Evolutionary conservation across 2,888 invertebrate genomes (phyloP).

Genomic region (Parnassius glacialis): DNA sequence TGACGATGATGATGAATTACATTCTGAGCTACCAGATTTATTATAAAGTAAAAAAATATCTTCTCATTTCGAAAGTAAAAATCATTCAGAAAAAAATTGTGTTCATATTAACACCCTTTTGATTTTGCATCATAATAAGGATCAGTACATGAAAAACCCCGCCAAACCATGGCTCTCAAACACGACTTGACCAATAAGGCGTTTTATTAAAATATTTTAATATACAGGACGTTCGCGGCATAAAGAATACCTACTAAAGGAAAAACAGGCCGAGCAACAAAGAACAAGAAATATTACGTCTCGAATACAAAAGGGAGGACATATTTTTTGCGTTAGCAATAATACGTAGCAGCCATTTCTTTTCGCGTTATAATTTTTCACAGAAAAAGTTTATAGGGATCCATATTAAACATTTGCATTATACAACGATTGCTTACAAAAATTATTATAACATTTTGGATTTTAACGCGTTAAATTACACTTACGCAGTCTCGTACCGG

Average conservation of each 20-base stretch:
- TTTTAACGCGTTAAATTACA: too few relatives aligned
- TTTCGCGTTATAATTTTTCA: conserved; percentile 57
- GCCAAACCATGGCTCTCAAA: conserved; percentile 30
- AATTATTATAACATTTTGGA: too few relatives aligned
- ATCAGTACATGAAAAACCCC: conserved; percentile 13
- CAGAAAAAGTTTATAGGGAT: conserved; percentile 27
- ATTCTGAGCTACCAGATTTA: too few relatives aligned
- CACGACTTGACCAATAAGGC: conserved; percentile 34
- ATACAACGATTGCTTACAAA: too few relatives aligned
- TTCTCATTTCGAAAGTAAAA: background rate
- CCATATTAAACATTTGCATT: background rate
- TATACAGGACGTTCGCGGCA: conserved; percentile 22
- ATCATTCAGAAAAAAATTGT: background rate
- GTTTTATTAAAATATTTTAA: conserved; percentile 30
- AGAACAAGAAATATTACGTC: conserved; percentile 33
- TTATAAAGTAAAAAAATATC: too few relatives aligned
- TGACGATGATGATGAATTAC: too few relatives aligned
- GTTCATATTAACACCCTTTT: conserved; percentile 3
- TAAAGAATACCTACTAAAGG: conserved; percentile 21
- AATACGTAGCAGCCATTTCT: conserved; percentile 37
- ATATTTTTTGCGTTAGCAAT: conserved; percentile 45
- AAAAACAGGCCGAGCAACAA: conserved; percentile 21
- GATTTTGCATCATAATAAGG: background rate
- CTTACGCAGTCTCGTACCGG: too few relatives aligned
- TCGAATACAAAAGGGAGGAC: conserved; percentile 31